phyloP scores from a whole-genome alignment of 2,113 vertebrate genomes.

The Dasyurus viverrinus region DNA sequence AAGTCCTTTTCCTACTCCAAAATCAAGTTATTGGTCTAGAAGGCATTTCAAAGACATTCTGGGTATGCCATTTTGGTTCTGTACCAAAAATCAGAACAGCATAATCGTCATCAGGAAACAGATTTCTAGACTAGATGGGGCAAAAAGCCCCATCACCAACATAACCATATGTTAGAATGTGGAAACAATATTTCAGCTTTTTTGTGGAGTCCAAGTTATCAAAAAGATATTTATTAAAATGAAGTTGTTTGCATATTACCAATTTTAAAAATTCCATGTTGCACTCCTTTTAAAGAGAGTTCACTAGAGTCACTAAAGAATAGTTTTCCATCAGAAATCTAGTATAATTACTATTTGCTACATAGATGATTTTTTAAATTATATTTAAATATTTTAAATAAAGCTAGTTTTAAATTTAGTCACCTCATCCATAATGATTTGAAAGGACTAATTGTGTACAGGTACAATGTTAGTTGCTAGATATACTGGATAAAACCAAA shows the following conservation, averaged over 20 bases:
- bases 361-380: not conserved
- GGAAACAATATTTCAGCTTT: not conserved
- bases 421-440: not conserved
- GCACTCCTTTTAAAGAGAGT: not conserved
- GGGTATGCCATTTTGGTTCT: not conserved
- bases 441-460: not conserved
- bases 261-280: not conserved
- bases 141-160: not conserved
- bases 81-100: not conserved
- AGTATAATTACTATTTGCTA: not conserved
- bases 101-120: not conserved
- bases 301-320: not conserved
- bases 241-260: not conserved
- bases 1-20: not conserved
- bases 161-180: not conserved
- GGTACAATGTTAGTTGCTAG: not conserved
- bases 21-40: not conserved
- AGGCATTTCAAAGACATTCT: not conserved
- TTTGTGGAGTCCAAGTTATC: not conserved
- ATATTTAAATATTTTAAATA: not conserved
- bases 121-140: not conserved
- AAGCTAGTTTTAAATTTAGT: not conserved
- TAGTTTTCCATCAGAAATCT: not conserved
- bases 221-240: not conserved
- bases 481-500: not conserved